phyloP scores from a whole-genome alignment of 2,888 invertebrate genomes.

The Philereme vetulata region DNA sequence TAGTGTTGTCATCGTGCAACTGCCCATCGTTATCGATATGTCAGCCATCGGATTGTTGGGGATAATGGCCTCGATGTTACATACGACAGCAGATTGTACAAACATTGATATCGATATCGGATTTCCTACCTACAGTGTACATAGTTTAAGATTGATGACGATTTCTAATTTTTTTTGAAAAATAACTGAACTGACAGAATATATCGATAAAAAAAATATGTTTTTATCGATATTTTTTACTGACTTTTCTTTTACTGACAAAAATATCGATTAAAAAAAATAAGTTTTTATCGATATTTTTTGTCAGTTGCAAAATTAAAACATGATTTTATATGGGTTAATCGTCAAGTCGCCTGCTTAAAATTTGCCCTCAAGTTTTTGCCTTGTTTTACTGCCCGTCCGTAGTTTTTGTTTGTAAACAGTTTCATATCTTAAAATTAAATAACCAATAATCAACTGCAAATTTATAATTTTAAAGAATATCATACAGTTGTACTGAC shows the following conservation, averaged over 20 bases:
- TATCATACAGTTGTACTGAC: too few relatives aligned
- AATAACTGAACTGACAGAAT: too few relatives aligned
- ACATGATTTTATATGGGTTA: too few relatives aligned
- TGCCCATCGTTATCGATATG: slow-evolving; percentile 46
- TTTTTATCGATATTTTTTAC: slow-evolving; percentile 1
- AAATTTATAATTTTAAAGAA: too few relatives aligned
- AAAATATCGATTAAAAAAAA: too few relatives aligned
- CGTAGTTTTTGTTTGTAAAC: too few relatives aligned
- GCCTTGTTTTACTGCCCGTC: too few relatives aligned
- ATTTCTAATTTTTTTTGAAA: slow-evolving; percentile 15
- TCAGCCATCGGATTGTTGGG: slow-evolving; percentile 60
- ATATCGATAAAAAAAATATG: too few relatives aligned
- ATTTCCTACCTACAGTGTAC: slow-evolving; percentile 28
- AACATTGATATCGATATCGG: slow-evolving; percentile 29
- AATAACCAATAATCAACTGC: neutral
- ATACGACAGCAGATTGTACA: slow-evolving; percentile 47
- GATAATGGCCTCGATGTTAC: slow-evolving; percentile 60
- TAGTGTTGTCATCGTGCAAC: slow-evolving; percentile 33
- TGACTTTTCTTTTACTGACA: too few relatives aligned
- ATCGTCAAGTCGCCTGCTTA: too few relatives aligned
- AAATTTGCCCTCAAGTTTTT: too few relatives aligned
- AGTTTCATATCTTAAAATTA: neutral
- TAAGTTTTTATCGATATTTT: neutral
- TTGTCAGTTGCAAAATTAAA: neutral
- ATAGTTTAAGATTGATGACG: slow-evolving; percentile 13